A percentile compares a stretch with the other conserved stretches of the same genome.
Conservation (phyloP, 2,797 vertebrate species). For the Anolis apletophallus region DNA sequence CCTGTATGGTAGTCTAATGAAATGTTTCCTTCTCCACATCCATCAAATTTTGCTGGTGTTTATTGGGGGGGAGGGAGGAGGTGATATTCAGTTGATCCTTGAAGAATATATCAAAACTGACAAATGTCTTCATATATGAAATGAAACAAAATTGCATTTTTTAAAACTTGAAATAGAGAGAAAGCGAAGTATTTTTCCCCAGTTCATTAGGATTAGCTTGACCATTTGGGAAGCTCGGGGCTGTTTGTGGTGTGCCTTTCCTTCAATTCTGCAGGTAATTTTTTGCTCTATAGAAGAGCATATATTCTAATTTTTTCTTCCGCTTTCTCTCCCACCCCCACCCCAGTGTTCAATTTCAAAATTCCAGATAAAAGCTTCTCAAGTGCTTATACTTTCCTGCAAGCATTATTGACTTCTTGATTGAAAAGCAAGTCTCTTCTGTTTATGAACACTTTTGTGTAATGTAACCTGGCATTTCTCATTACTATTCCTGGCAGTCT, state of each 20-base stretch:
- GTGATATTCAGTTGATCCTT: neutral
- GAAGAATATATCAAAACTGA: neutral
- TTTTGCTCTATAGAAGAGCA: neutral
- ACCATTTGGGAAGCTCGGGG: conserved; percentile 21
- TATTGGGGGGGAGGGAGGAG: neutral
- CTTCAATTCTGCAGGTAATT: conserved; percentile 29
- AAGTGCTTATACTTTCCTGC: conserved; percentile 56
- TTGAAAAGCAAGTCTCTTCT: conserved; percentile 76
- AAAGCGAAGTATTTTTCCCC: neutral
- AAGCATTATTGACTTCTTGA: conserved; percentile 74
- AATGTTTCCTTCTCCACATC: neutral
- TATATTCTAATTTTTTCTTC: conserved; percentile 4
- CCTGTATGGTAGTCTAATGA: neutral
- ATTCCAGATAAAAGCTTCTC: conserved; percentile 60
- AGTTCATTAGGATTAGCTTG: neutral
- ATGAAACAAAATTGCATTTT: neutral
- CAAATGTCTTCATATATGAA: neutral
- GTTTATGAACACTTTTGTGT: conserved; percentile 73
- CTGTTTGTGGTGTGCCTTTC: neutral
- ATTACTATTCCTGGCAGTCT: conserved; percentile 70
- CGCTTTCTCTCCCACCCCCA: neutral
- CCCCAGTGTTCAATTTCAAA: conserved; percentile 55
- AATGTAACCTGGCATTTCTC: conserved; percentile 76
- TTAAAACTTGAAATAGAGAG: neutral
- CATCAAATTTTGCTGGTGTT: no score